These are phyloP conservation scores for Meda fulgida DNA, from an alignment of 2,797 vertebrate genomes.

Conservation along the genomic window DNA sequence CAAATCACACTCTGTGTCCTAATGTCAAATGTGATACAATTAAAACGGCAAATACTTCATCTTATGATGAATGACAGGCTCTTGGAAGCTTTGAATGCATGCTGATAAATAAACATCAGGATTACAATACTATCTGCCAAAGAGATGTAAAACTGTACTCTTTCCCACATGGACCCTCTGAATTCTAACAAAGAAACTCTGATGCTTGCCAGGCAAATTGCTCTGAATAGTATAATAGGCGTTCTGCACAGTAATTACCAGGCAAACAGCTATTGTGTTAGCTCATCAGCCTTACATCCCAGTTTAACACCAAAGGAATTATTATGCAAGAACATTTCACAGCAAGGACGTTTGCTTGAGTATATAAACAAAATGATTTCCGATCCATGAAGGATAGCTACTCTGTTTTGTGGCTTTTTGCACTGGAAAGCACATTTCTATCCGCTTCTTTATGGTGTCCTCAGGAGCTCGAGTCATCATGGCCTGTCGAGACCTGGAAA, in stretches of 20 bases:
- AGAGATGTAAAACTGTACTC: conserved; percentile 58
- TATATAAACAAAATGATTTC: conserved; percentile 31
- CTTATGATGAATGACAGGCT: conserved; percentile 12
- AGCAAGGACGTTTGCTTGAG: conserved; percentile 8
- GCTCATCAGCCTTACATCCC: conserved; percentile 43
- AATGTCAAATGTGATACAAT: conserved; percentile 11
- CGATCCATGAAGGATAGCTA: background rate
- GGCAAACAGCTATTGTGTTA: conserved; percentile 65
- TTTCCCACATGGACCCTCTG: conserved; percentile 62
- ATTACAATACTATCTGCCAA: conserved; percentile 43
- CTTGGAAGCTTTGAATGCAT: conserved; percentile 20
- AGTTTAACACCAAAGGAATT: conserved; percentile 45
- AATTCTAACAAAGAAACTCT: conserved; percentile 70
- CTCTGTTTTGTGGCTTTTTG: background rate
- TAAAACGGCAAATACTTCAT: conserved; percentile 19
- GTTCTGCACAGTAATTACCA: conserved; percentile 69
- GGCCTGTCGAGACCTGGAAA: conserved; percentile 87
- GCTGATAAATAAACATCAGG: conserved; percentile 41
- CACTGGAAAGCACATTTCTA: background rate
- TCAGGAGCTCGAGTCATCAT: conserved; percentile 89
- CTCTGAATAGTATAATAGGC: conserved; percentile 71
- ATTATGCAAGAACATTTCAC: conserved; percentile 43
- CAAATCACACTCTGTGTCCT: background rate
- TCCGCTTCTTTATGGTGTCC: conserved; percentile 28
- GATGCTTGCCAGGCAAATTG: conserved; percentile 62